Percentiles rank a stretch among this genome's conserved stretches.
Conservation (phyloP, 1,140 invertebrate genomes). For the Drosophila nikananu region DNA sequence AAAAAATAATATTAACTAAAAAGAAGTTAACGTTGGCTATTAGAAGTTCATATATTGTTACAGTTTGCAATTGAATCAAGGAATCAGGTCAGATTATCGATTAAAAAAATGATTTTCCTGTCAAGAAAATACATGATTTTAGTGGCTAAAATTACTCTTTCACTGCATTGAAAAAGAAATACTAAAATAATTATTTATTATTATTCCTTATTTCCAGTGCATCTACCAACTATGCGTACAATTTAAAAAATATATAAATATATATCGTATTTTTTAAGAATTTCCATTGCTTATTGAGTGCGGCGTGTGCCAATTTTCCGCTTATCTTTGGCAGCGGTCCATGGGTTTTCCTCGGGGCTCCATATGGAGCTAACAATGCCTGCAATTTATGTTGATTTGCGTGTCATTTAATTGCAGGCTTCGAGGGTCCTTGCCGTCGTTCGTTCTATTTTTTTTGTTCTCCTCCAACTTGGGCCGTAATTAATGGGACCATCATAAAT, state of each 20-base stretch:
- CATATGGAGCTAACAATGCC: conserved; percentile 47
- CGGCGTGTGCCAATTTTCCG: conserved; percentile 56
- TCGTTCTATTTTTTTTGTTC: background rate
- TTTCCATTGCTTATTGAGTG: conserved; percentile 52
- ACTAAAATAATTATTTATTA: no score
- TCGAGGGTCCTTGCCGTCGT: conserved; percentile 54
- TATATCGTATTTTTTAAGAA: conserved; percentile 3
- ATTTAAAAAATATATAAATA: background rate
- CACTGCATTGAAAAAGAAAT: background rate
- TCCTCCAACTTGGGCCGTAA: conserved; percentile 48
- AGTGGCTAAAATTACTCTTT: no score
- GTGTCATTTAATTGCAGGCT: conserved; percentile 75
- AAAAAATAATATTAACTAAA: no score
- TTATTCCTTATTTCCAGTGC: background rate
- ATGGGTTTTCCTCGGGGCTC: conserved; percentile 16
- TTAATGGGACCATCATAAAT: conserved; percentile 81
- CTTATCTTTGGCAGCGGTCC: conserved; percentile 19
- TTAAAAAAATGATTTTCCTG: no score
- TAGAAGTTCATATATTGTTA: no score
- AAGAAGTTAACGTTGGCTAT: no score
- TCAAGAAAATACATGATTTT: no score
- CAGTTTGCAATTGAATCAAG: no score
- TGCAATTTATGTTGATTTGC: conserved; percentile 81
- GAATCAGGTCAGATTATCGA: no score
- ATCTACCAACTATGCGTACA: background rate